phyloP scores from a whole-genome alignment of 2,113 vertebrate species.

The Larimichthys polyactis region DNA sequence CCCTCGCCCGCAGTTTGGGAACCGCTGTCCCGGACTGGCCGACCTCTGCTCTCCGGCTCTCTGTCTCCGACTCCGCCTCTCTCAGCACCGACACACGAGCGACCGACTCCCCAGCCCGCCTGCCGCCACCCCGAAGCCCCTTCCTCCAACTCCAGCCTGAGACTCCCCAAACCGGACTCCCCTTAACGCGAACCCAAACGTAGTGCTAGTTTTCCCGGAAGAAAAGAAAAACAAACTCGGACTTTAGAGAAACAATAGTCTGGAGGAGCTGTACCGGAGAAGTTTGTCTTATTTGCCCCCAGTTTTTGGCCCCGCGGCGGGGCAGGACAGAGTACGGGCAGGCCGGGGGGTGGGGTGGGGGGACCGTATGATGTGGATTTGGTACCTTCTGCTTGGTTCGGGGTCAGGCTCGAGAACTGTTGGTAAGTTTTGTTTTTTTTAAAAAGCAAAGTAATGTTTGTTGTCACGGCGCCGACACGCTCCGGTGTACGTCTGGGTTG shows the following conservation, averaged over 20 bases:
- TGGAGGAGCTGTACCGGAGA: conserved; percentile 42
- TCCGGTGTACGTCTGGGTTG: conserved; percentile 25
- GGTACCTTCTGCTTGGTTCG: conserved; percentile 88
- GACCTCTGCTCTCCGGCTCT: conserved; percentile 72
- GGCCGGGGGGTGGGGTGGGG: conserved; percentile 33
- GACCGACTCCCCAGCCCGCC: conserved; percentile 56
- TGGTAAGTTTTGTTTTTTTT: conserved; percentile 81
- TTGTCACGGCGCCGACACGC: conserved; percentile 49
- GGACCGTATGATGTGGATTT: conserved; percentile 87
- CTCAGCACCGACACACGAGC: conserved; percentile 62
- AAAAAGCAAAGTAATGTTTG: conserved; percentile 43
- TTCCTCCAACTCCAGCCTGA: conserved; percentile 16
- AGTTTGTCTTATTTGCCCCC: conserved; percentile 63
- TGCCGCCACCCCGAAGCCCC: conserved; percentile 64
- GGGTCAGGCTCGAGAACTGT: conserved; percentile 83
- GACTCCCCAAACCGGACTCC: conserved; percentile 52
- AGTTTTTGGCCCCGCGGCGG: conserved; percentile 74
- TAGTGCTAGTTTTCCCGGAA: conserved; percentile 45
- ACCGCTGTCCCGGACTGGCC: conserved; percentile 31
- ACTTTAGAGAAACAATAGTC: conserved; percentile 12
- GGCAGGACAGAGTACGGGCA: conserved; percentile 60
- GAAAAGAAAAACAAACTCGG: background rate
- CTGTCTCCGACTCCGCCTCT: conserved; percentile 79
- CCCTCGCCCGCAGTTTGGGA: conserved; percentile 18
- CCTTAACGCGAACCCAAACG: conserved; percentile 34